Evolutionary conservation across 1,140 invertebrate species (phyloP), one percentile per base, ranked within the genome.

Genomic region (Drosophila obscura): DNA sequence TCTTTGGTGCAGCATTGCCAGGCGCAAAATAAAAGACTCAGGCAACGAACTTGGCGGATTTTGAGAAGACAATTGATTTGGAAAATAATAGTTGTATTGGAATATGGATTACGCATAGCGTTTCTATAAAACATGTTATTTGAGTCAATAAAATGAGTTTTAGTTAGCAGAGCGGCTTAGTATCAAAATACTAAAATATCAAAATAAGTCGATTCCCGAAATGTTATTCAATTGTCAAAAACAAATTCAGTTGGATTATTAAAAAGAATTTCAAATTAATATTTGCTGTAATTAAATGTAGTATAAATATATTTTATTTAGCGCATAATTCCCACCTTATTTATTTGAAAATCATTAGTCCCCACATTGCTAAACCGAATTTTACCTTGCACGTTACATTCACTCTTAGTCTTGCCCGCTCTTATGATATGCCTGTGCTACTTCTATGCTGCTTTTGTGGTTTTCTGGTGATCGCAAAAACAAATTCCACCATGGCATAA

Each of bases 401-500:
- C 16, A 0, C 35, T 24, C 13, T 22, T n/a, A 0, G 24, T 15
- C 13, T 15, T n/a, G 9, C 6, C 3, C 53, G 62, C 44, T 55
- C 51, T 24, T 41, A 13, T 7, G 7, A 39, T 35, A 7, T 22
- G 35, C 9, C 22, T 83, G 79, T 82, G 79, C 77, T 67, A 80
- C 77, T 84, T 80, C 69, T 51, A 48, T 49, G 60, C 35, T 49
- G 60, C 35, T 60, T 56, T 50, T 58, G 67, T 50, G 53, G 56
- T 11, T 11, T 53, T 44, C 44, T 35, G 35, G 13, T 26, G 48
- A 55, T 55, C 44, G 65, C 60, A 45, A 75, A 74, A 50, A 59
- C 35, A 31, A 72, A 67, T 68, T 81, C 39, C 77, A 85, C 82
- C 82, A 67, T 52, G 52, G 81, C 64, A 74, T 69, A 76, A 72